phyloP scores from a whole-genome alignment of 1,140 invertebrate genomes.

The Oreohelix idahoensis region DNA sequence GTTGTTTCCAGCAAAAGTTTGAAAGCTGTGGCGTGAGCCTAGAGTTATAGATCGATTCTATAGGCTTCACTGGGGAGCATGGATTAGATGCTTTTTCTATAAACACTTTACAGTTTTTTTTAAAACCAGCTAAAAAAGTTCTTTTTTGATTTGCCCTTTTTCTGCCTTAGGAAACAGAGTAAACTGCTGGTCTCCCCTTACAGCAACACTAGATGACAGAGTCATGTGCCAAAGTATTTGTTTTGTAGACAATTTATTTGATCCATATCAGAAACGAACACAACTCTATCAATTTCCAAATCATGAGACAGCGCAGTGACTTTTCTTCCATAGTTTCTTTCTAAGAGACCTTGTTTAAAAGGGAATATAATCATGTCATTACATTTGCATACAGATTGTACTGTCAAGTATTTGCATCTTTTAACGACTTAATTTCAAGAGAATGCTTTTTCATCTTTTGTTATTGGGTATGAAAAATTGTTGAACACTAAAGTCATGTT shows the following conservation, averaged over 20 bases:
- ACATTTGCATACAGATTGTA: too few relatives aligned
- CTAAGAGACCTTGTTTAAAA: too few relatives aligned
- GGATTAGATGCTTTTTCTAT: slow-evolving; percentile 8
- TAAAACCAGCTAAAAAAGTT: background rate
- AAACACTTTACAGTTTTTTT: background rate
- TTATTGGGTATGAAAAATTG: too few relatives aligned
- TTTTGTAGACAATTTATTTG: slow-evolving; percentile 20
- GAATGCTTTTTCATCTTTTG: too few relatives aligned
- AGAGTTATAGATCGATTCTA: slow-evolving; percentile 30
- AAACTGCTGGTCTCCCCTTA: slow-evolving; percentile 13
- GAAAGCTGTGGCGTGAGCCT: slow-evolving; percentile 28
- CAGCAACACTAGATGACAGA: slow-evolving; percentile 13
- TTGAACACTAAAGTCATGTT: too few relatives aligned
- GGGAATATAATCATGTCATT: too few relatives aligned
- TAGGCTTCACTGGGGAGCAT: slow-evolving; percentile 32
- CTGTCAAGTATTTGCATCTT: too few relatives aligned
- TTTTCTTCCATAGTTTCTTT: too few relatives aligned
- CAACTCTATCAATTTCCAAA: slow-evolving; percentile 12
- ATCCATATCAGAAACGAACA: slow-evolving; percentile 27
- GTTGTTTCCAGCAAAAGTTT: background rate
- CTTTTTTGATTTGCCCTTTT: slow-evolving; percentile 11
- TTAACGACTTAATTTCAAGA: too few relatives aligned
- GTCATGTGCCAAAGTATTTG: slow-evolving; percentile 29
- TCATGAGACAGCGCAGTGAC: too few relatives aligned
- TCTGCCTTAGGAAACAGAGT: background rate